Conservation (phyloP, 2,888 invertebrate genomes). For the Conchocele bisecta region DNA sequence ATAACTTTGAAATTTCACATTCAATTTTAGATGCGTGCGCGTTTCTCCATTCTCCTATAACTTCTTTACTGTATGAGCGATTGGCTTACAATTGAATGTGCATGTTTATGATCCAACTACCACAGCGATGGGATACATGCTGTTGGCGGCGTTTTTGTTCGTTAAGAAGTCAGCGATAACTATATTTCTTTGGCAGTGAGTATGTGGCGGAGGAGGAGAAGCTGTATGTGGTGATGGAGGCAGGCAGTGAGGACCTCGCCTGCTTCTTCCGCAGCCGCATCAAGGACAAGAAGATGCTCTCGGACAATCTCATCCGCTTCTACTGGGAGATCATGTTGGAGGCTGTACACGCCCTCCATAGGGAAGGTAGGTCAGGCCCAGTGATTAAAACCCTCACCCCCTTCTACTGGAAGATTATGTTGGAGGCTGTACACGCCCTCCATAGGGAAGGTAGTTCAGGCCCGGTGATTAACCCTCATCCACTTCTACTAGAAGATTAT, state of each 20-base stretch:
- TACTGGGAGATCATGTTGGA: constrained; percentile 97
- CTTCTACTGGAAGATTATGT: constrained; percentile 97
- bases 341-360: constrained; percentile 95
- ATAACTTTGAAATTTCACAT: too few relatives aligned
- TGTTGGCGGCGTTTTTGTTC: too few relatives aligned
- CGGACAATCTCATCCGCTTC: constrained; percentile 90
- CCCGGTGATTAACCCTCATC: too few relatives aligned
- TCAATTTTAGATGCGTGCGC: too few relatives aligned
- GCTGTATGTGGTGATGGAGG: constrained; percentile 95
- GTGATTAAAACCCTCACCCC: constrained; percentile 90
- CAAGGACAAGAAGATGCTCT: constrained; percentile 83
- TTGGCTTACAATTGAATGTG: too few relatives aligned
- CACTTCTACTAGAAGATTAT: too few relatives aligned
- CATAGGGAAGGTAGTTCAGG: constrained; percentile 89
- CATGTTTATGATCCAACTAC: too few relatives aligned
- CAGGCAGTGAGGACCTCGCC: constrained; percentile 94
- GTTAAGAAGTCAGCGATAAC: too few relatives aligned
- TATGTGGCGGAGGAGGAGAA: constrained; percentile 85
- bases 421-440: constrained; percentile 94
- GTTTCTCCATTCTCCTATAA: too few relatives aligned
- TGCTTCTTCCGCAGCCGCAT: constrained; percentile 84
- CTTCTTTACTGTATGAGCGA: too few relatives aligned
- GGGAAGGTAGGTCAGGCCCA: constrained; percentile 86
- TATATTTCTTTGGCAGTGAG: constrained; percentile 87
- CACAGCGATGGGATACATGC: too few relatives aligned